phyloP scores from a whole-genome alignment of 2,888 invertebrate genomes.

The Cinara cedri region DNA sequence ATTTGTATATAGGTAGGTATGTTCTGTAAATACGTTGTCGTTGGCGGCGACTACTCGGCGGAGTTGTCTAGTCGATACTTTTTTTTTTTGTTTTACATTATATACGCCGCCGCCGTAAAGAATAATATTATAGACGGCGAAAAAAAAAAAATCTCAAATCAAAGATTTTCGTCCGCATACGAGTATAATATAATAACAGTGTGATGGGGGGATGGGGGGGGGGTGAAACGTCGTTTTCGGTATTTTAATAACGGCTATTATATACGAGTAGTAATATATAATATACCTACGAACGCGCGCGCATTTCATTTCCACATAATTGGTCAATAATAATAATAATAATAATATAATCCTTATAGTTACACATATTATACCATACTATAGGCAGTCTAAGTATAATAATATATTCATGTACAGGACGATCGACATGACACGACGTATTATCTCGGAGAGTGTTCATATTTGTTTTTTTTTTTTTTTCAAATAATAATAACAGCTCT shows the following conservation, averaged over 20 bases:
- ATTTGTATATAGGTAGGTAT: too few relatives aligned
- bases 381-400: too few relatives aligned
- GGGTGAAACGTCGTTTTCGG: conserved; percentile 7
- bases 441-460: too few relatives aligned
- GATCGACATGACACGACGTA: too few relatives aligned
- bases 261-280: neutral
- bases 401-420: too few relatives aligned
- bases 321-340: neutral
- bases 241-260: conserved; percentile 42
- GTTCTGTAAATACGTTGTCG: conserved; percentile 10
- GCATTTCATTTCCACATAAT: conserved; percentile 19
- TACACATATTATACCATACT: too few relatives aligned
- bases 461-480: too few relatives aligned
- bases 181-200: too few relatives aligned
- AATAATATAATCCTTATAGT: too few relatives aligned
- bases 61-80: conserved; percentile 12
- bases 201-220: too few relatives aligned
- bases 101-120: neutral
- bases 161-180: neutral
- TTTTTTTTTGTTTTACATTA: neutral
- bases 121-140: neutral
- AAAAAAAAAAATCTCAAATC: too few relatives aligned
- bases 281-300: neutral
- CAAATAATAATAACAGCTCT: too few relatives aligned
- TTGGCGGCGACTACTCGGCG: neutral